Percentiles rank a stretch among this genome's conserved stretches.
Conservation (phyloP, 2,888 invertebrate species). For the Thereva unica region DNA sequence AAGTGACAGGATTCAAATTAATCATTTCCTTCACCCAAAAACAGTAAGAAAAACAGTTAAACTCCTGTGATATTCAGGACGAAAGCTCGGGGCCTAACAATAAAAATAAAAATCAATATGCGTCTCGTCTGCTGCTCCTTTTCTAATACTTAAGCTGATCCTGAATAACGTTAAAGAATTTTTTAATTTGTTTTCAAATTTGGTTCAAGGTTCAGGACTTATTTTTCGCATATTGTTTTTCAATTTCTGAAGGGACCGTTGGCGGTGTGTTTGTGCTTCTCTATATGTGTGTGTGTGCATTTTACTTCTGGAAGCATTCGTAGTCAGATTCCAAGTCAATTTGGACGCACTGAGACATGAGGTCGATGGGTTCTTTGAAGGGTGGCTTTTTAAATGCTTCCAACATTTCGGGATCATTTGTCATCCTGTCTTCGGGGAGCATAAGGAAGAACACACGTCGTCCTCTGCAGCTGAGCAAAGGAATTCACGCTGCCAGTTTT, state of each 20-base stretch:
- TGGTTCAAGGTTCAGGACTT: slow-evolving; percentile 52
- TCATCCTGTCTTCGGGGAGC: slow-evolving; percentile 42
- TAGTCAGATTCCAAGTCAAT: slow-evolving; percentile 20
- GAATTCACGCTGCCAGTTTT: slow-evolving; percentile 39
- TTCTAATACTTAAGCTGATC: slow-evolving; percentile 1
- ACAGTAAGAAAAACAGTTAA: too few species aligned
- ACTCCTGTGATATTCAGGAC: too few species aligned
- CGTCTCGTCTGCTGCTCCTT: slow-evolving; percentile 14
- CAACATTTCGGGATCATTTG: slow-evolving; percentile 41
- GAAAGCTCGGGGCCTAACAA: too few species aligned
- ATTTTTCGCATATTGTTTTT: slow-evolving; percentile 7
- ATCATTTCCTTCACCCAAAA: too few species aligned
- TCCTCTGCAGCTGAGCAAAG: slow-evolving; percentile 11
- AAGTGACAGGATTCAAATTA: too few species aligned
- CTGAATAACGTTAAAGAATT: slow-evolving; percentile 50
- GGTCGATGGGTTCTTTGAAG: slow-evolving; percentile 32
- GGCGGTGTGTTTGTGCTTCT: not conserved
- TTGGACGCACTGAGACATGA: slow-evolving; percentile 17
- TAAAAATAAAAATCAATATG: slow-evolving; percentile 14
- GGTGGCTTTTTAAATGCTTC: slow-evolving; percentile 40
- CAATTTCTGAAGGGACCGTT: not conserved
- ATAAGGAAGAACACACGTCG: slow-evolving; percentile 24
- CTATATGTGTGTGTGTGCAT: not conserved
- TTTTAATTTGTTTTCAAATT: slow-evolving; percentile 54
- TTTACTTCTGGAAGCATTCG: not conserved